Conservation (phyloP, 2,113 vertebrate genomes). For the Aphelocoma coerulescens region DNA sequence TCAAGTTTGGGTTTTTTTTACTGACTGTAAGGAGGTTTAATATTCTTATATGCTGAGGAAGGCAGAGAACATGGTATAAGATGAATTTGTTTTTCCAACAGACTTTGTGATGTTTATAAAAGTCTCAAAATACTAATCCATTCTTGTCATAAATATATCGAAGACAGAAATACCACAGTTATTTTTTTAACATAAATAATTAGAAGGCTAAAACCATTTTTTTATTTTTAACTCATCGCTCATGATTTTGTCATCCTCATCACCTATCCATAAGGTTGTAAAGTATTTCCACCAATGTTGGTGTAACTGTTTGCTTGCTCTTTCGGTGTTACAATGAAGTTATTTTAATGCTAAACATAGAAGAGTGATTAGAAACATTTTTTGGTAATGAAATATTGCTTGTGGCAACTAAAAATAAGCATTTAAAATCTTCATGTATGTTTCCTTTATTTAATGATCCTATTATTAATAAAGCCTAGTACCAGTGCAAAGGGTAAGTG, state of each 20-base stretch:
- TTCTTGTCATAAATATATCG: not conserved
- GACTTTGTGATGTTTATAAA: not conserved
- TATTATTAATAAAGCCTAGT: not conserved
- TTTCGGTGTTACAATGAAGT: rapidly evolving
- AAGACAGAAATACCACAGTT: not conserved
- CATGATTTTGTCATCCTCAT: not conserved
- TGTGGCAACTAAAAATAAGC: not conserved
- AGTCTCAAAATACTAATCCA: not conserved
- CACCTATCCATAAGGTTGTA: not conserved
- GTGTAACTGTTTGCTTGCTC: not conserved
- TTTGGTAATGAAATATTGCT: not conserved
- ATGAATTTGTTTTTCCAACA: not conserved
- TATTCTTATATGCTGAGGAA: not conserved
- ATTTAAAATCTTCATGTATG: not conserved
- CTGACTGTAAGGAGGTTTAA: not conserved
- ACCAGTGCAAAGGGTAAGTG: not conserved
- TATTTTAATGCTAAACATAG: not conserved
- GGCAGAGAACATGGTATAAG: not conserved
- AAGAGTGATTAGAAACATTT: not conserved
- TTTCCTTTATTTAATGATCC: not conserved
- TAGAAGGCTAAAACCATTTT: not conserved
- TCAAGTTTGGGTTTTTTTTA: not conserved
- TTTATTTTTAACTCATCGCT: not conserved
- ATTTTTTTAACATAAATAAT: not conserved
- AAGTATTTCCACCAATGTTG: not conserved